Conservation (phyloP, 2,888 invertebrate genomes). For the Cremastinae sp. region DNA sequence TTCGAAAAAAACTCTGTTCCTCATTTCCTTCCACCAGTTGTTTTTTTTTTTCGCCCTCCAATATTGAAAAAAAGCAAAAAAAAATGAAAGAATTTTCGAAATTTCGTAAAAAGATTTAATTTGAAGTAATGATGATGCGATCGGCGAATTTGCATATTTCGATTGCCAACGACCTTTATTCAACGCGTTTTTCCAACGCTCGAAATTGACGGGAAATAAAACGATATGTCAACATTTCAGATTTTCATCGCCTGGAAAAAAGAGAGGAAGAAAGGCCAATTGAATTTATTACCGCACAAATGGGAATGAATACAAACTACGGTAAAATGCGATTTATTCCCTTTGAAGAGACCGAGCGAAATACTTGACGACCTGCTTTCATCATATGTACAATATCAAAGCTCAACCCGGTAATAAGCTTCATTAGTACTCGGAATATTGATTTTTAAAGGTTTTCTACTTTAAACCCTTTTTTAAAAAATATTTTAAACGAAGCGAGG, state of each 20-base stretch:
- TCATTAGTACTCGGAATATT: constrained; percentile 21
- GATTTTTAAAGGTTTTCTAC: constrained; percentile 6
- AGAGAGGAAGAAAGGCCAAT: constrained; percentile 51
- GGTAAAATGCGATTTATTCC: constrained; percentile 41
- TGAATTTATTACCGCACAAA: constrained; percentile 50
- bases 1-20: constrained; percentile 41
- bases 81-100: no score
- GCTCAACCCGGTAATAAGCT: background rate
- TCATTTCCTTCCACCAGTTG: no score
- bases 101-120: no score
- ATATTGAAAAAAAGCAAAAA: no score
- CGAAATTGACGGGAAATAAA: constrained; percentile 32
- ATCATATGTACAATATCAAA: constrained; percentile 4
- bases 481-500: no score
- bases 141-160: constrained; percentile 13
- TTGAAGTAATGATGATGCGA: no score
- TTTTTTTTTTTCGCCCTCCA: constrained; percentile 25
- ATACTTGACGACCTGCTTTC: constrained; percentile 23
- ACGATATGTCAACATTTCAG: constrained; percentile 57
- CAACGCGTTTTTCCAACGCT: constrained; percentile 15
- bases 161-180: constrained; percentile 35
- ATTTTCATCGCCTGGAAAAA: constrained; percentile 66
- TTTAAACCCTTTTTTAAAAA: background rate
- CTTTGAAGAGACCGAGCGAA: constrained; percentile 39
- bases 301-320: constrained; percentile 39